Percentiles rank a stretch among this genome's conserved stretches.
phyloP scores from a whole-genome alignment of 2,113 vertebrate species.

The Solea senegalensis region DNA sequence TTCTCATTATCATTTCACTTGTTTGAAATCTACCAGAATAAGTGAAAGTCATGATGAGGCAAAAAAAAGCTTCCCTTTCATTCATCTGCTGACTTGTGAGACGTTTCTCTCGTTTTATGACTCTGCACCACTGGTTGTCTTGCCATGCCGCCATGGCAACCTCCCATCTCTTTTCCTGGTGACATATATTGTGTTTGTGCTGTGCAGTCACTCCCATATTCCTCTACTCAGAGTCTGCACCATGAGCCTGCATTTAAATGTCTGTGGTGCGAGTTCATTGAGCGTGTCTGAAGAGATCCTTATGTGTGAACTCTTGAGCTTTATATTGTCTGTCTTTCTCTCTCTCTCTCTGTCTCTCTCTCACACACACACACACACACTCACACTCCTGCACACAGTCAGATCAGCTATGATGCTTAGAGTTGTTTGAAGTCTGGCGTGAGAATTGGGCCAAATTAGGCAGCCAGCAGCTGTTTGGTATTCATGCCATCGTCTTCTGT shows the following conservation, averaged over 20 bases:
- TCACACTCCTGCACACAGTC: slow-evolving; percentile 11
- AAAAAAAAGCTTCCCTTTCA: slow-evolving; percentile 20
- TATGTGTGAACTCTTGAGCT: slow-evolving; percentile 47
- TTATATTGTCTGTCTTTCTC: slow-evolving; percentile 28
- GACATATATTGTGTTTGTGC: slow-evolving; percentile 34
- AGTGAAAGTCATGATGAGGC: slow-evolving; percentile 22
- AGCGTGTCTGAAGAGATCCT: slow-evolving; percentile 63
- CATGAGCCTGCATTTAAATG: slow-evolving; percentile 35
- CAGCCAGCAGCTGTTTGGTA: slow-evolving; percentile 70
- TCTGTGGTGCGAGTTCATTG: slow-evolving; percentile 40
- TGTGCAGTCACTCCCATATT: slow-evolving; percentile 45
- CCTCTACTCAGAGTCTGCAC: slow-evolving; percentile 41
- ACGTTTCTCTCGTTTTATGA: slow-evolving; percentile 73
- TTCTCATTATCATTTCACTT: slow-evolving; percentile 11
- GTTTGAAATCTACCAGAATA: slow-evolving; percentile 25
- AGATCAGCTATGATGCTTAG: slow-evolving; percentile 17
- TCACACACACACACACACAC: slow-evolving; percentile 4
- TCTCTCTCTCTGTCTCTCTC: not conserved
- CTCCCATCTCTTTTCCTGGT: slow-evolving; percentile 36
- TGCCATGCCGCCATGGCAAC: slow-evolving; percentile 66
- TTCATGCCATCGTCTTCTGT: slow-evolving; percentile 50
- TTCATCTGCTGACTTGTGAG: slow-evolving; percentile 40
- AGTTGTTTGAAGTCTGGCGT: slow-evolving; percentile 63
- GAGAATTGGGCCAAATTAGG: slow-evolving; percentile 59
- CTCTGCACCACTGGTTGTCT: slow-evolving; percentile 60